phyloP scores from a whole-genome alignment of 1,140 invertebrate genomes.

The Ctenoplectra terminalis region DNA sequence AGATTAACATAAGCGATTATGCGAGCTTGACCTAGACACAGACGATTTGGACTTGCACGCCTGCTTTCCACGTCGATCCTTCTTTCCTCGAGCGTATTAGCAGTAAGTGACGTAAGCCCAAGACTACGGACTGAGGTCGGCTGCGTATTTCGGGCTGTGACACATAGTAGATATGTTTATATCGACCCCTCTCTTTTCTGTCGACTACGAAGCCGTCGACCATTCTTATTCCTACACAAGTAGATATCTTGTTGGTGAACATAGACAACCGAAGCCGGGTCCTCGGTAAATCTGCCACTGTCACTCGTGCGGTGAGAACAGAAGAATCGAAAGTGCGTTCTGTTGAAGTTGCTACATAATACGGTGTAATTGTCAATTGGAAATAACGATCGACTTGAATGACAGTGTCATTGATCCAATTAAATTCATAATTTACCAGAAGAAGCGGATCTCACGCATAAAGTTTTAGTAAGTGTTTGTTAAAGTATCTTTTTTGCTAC shows the following conservation, averaged over 20 bases:
- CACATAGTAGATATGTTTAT: slow-evolving; percentile 58
- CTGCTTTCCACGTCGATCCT: neutral
- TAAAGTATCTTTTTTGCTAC: neutral
- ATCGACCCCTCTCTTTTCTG: slow-evolving; percentile 45
- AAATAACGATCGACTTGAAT: neutral
- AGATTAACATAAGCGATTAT: slow-evolving; percentile 26
- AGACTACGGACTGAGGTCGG: slow-evolving; percentile 38
- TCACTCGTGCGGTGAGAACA: slow-evolving; percentile 17
- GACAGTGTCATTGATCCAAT: neutral
- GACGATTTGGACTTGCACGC: neutral
- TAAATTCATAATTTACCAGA: no score
- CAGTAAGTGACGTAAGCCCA: slow-evolving; percentile 49
- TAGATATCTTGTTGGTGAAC: slow-evolving; percentile 18
- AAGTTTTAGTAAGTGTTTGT: slow-evolving; percentile 6
- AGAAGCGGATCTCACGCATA: neutral
- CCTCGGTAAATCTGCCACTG: slow-evolving; percentile 13
- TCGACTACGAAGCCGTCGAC: neutral
- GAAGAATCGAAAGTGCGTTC: neutral
- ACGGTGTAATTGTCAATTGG: neutral
- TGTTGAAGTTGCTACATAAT: no score
- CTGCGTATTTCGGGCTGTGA: slow-evolving; percentile 64
- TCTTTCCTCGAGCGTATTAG: slow-evolving; percentile 13
- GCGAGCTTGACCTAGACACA: neutral
- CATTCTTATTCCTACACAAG: slow-evolving; percentile 19
- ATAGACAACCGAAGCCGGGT: slow-evolving; percentile 38